phyloP scores from a whole-genome alignment of 2,797 vertebrate species.

The Manis javanica region DNA sequence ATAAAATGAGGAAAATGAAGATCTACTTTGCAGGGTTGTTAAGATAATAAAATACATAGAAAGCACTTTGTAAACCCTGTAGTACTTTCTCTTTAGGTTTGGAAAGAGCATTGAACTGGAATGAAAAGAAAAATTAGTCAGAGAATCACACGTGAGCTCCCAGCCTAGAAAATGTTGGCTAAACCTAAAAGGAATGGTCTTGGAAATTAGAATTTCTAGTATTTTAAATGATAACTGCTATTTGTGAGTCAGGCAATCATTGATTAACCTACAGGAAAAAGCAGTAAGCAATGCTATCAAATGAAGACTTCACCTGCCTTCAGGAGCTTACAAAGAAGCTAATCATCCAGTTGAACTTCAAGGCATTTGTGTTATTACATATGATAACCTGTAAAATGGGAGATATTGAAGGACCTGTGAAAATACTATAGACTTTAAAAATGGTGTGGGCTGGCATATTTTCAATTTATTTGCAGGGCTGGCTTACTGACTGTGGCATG shows the following conservation, averaged over 20 bases:
- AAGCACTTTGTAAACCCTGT: not conserved
- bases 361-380: not conserved
- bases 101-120: not conserved
- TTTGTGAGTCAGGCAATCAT: not conserved
- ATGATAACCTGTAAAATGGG: not conserved
- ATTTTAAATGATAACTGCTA: not conserved
- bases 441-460: not conserved
- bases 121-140: slow-evolving; percentile 9
- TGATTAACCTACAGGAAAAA: not conserved
- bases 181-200: slow-evolving; percentile 28
- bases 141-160: not conserved
- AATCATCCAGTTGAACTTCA: not conserved
- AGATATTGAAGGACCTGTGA: not conserved
- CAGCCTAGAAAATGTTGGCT: not conserved
- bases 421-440: not conserved
- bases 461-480: not conserved
- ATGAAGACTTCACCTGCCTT: not conserved
- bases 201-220: not conserved
- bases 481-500: not conserved
- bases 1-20: not conserved
- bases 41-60: not conserved
- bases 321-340: not conserved
- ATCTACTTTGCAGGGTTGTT: not conserved
- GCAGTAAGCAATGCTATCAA: not conserved
- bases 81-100: slow-evolving; percentile 27